Evolutionary conservation across 2,113 vertebrate species (phyloP).

Genomic region (Scortum barcoo): DNA sequence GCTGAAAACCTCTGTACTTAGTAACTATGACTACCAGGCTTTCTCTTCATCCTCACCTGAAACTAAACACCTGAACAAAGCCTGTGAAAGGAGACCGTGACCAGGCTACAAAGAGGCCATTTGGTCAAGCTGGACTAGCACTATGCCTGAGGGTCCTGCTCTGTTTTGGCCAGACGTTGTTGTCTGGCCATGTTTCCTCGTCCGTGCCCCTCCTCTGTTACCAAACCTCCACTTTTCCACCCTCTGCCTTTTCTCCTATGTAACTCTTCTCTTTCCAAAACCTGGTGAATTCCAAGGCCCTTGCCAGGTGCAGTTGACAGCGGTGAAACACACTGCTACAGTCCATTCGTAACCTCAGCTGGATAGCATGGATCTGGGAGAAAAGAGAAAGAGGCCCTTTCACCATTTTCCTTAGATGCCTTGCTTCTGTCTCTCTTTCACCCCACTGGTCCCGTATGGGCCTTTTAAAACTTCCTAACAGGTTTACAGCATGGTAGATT

Average conservation of each 20-base stretch:
- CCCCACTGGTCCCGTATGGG: constrained; percentile 15
- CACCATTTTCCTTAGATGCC: constrained; percentile 33
- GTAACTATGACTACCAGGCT: constrained; percentile 63
- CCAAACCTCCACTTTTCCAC: constrained; percentile 29
- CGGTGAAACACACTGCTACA: constrained; percentile 17
- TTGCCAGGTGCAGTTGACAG: constrained; percentile 53
- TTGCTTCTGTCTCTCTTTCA: constrained; percentile 35
- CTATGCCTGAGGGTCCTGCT: constrained; percentile 48
- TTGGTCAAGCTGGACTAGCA: constrained; percentile 65
- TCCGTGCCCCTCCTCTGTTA: constrained; percentile 41
- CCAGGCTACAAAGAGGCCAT: constrained; percentile 63
- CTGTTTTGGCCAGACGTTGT: constrained; percentile 48
- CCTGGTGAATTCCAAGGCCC: constrained; percentile 28
- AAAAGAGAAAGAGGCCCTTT: constrained; percentile 45
- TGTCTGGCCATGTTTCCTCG: constrained; percentile 49
- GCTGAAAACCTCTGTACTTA: constrained; percentile 40
- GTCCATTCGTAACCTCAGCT: constrained; percentile 28
- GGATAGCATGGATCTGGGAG: constrained; percentile 48
- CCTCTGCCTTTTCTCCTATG: constrained; percentile 28
- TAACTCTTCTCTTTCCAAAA: constrained; percentile 37
- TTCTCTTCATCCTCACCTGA: constrained; percentile 69
- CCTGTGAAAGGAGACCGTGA: constrained; percentile 46
- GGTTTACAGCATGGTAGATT: constrained; percentile 77
- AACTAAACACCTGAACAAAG: constrained; percentile 72
- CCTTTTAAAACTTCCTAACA: constrained; percentile 72